Percentiles rank a stretch among this genome's conserved stretches.
Conservation (phyloP, 1,140 invertebrate genomes). For the Hestina assimilis region DNA sequence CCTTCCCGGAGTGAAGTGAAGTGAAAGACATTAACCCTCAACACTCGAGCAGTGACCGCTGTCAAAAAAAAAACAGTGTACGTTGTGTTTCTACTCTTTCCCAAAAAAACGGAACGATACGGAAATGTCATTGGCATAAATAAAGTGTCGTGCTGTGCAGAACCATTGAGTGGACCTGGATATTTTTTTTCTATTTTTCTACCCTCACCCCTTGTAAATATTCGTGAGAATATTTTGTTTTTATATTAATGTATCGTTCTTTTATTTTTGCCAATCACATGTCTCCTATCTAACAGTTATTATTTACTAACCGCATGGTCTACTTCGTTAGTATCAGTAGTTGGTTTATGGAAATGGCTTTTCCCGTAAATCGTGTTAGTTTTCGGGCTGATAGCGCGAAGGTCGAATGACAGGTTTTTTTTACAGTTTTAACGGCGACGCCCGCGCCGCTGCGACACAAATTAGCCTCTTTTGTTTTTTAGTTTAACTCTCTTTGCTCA, state of each 20-base stretch:
- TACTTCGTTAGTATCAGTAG: background rate
- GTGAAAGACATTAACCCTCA: conserved; percentile 28
- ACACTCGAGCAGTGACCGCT: conserved; percentile 12
- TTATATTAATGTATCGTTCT: conserved; percentile 37
- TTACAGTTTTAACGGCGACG: conserved; percentile 71
- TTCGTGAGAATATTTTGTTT: conserved; percentile 43
- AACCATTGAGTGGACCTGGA: conserved; percentile 48
- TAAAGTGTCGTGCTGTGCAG: conserved; percentile 71
- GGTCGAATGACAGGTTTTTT: conserved; percentile 65
- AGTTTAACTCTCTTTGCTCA: background rate
- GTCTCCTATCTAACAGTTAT: conserved; percentile 37
- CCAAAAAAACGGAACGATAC: conserved; percentile 8
- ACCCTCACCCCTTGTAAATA: conserved; percentile 53
- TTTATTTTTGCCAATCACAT: conserved; percentile 75
- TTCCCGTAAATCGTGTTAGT: conserved; percentile 43
- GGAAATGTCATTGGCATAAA: conserved; percentile 73
- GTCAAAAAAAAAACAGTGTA: conserved; percentile 53
- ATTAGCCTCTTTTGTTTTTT: conserved; percentile 13
- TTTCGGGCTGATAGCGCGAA: conserved; percentile 58
- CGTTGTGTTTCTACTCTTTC: conserved; percentile 38
- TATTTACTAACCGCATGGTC: conserved; percentile 59
- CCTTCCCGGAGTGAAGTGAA: conserved; percentile 51
- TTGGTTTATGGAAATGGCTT: conserved; percentile 34
- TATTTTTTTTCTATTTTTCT: conserved; percentile 42
- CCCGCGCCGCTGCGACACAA: conserved; percentile 38